Base-by-base conservation (phyloP, 2,797 vertebrate genomes). In the Hipposideros larvatus region DNA sequence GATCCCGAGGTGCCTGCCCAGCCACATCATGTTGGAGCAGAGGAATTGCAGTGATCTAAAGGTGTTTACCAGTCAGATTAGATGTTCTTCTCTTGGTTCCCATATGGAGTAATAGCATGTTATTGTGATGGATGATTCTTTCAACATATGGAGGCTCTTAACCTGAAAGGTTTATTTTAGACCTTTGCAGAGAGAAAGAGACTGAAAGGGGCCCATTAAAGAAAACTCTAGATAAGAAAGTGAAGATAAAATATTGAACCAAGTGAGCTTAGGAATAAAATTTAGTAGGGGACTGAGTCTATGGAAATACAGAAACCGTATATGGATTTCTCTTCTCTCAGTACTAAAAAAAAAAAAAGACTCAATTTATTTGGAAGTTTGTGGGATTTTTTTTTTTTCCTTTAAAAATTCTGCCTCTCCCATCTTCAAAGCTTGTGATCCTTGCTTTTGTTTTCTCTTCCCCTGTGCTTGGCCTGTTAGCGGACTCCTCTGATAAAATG, bases 401-500 rank as follows among this genome's bases (percentile, higher is more conserved):
- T 97, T 98, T 96, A 95, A 79, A 43, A 96, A 87, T 92, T 97
- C 95, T 97, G 24, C 90, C 94, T 97, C 87, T 98, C 97, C 6
- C 90, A 88, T 75, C 98, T 98, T 98, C 98, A 98, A 98, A 96
- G 96, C 94, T 98, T 97, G 97, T 98, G 98, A 98, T 93, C 96
- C 98, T 94, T 99, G 98, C 98, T 99, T 98, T 99, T 99, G 98
- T 98, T 99, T 99, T 97, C 99, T 99, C 98, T 99, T 98, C 98
- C 98, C 99, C 98, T 98, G 96, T 98, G 98, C 99, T 99, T 99
- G 99, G 98, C 99, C 98, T 98, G 98, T 99, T 99, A 99, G 99
- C 99, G 98, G 99, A 99, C 98, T 99, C 99, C 98, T 99, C 99
- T 99, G 99, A 99, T 99, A 99, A 99, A 99, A 99, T 99, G 99